A percentile compares a stretch with the other conserved stretches of the same genome.
These are phyloP conservation scores for Sinocyclocheilus rhinocerous DNA, from an alignment of 2,113 vertebrate species.

Conservation along the genomic window DNA sequence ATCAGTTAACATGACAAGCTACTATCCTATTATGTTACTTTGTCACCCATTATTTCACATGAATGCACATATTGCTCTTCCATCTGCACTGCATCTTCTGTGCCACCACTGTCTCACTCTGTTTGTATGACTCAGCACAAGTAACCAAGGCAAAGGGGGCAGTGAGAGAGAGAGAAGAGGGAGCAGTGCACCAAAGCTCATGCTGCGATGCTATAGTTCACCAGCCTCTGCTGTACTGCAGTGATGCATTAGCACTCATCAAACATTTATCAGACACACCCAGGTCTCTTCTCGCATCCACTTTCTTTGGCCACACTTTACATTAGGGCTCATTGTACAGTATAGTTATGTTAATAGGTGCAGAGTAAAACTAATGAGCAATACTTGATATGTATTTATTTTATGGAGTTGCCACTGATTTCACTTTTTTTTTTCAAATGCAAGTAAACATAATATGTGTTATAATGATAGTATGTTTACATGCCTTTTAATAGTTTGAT, in stretches of 20 bases:
- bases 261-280: slow-evolving; percentile 55
- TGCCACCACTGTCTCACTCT: not conserved
- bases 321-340: not conserved
- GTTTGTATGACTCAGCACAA: slow-evolving; percentile 55
- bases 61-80: not conserved
- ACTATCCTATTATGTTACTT: not conserved
- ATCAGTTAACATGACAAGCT: not conserved
- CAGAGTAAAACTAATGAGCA: no score
- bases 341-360: no score
- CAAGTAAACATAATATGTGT: no score
- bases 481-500: no score
- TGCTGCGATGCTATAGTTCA: slow-evolving; percentile 48
- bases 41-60: not conserved
- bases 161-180: slow-evolving; percentile 22
- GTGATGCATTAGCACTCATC: slow-evolving; percentile 57
- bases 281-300: slow-evolving; percentile 8
- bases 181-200: slow-evolving; percentile 41
- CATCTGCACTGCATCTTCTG: slow-evolving; percentile 14
- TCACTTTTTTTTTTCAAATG: no score
- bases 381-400: no score
- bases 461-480: no score
- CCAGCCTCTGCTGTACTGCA: slow-evolving; percentile 52
- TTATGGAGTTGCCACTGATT: no score
- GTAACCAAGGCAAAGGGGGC: not conserved
- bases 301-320: not conserved